Evolutionary conservation across 1,140 invertebrate species (phyloP).

Genomic region (Bombus turneri): DNA sequence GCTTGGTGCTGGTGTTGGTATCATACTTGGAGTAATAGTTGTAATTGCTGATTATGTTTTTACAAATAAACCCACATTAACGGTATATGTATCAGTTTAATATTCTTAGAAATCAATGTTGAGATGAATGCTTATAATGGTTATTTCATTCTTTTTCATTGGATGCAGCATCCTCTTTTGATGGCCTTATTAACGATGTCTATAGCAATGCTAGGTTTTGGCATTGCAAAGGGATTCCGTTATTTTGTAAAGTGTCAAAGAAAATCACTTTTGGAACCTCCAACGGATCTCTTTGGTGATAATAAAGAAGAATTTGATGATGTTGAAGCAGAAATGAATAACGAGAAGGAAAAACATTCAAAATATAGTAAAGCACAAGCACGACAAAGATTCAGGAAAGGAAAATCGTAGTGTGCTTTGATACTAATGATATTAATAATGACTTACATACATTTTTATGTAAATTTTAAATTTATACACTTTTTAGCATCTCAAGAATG

Average conservation of each 20-base stretch:
- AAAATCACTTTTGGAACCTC: conserved; percentile 83
- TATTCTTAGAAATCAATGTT: conserved; percentile 17
- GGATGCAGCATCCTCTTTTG: conserved; percentile 84
- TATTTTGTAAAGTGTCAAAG: conserved; percentile 84
- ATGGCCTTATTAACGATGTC: conserved; percentile 85
- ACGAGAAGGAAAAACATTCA: conserved; percentile 76
- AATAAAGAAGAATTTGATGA: conserved; percentile 70
- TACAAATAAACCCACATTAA: conserved; percentile 86
- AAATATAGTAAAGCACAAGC: conserved; percentile 88
- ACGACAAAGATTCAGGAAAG: conserved; percentile 87
- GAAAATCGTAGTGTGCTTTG: conserved; percentile 81
- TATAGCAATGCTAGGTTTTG: conserved; percentile 85
- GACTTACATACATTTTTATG: conserved; percentile 10
- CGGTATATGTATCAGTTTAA: conserved; percentile 81
- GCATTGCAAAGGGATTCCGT: conserved; percentile 82
- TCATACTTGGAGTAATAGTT: conserved; percentile 87
- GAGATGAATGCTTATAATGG: not conserved
- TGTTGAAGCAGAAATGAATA: conserved; percentile 69
- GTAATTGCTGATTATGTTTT: conserved; percentile 88
- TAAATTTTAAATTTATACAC: conserved; percentile 20
- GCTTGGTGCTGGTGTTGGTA: conserved; percentile 88
- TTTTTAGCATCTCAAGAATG: conserved; percentile 27
- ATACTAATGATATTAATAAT: conserved; percentile 18
- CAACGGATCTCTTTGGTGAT: conserved; percentile 79
- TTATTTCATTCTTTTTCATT: conserved; percentile 48